A percentile compares a stretch with the other conserved stretches of the same genome.
phyloP scores from a whole-genome alignment of 2,797 vertebrate genomes.

The Neostethus bicornis region DNA sequence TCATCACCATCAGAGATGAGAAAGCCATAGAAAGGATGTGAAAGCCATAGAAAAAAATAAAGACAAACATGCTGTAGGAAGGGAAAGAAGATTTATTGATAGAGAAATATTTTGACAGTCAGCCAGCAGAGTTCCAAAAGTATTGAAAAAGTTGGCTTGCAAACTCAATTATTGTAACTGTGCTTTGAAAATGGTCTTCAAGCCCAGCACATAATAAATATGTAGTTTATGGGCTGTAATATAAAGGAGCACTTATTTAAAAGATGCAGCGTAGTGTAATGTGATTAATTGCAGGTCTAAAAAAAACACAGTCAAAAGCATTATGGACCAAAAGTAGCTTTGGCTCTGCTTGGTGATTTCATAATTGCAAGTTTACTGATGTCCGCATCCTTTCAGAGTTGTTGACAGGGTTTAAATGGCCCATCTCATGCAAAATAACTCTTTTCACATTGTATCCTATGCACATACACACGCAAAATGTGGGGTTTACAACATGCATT shows the following conservation, averaged over 20 bases:
- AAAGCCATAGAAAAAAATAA: not conserved
- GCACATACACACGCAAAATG: too few species aligned
- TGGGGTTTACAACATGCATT: too few species aligned
- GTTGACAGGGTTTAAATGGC: constrained; percentile 2
- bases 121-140: not conserved
- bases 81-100: not conserved
- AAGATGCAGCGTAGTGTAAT: not conserved
- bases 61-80: not conserved
- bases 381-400: not conserved
- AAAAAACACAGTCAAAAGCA: constrained; percentile 5
- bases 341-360: not conserved
- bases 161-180: not conserved
- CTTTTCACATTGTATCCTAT: too few species aligned
- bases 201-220: not conserved
- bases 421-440: too few species aligned
- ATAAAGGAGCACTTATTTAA: constrained; percentile 3
- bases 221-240: not conserved
- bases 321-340: not conserved
- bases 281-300: constrained; percentile 13
- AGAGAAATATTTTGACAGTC: not conserved
- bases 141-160: not conserved
- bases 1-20: too few species aligned
- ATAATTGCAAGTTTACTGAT: not conserved
- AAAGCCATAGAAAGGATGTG: too few species aligned
- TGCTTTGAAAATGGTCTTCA: not conserved